Percentiles rank a stretch among this genome's conserved stretches.
Evolutionary conservation across 1,140 invertebrate genomes (phyloP).

Genomic region (Formica selysi): DNA sequence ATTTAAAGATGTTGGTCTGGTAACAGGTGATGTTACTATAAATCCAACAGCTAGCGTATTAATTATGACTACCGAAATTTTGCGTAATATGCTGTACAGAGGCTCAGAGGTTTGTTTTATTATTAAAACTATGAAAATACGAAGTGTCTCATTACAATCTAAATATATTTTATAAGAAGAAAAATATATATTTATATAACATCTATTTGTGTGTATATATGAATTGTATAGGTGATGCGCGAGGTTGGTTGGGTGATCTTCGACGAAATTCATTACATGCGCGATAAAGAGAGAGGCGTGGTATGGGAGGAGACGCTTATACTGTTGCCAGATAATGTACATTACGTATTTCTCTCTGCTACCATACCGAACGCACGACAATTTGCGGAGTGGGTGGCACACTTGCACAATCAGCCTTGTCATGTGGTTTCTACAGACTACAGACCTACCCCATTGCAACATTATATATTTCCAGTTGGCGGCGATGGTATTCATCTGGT

Average conservation of each 20-base stretch:
- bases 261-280: conserved; percentile 99
- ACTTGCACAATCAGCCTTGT: conserved; percentile 98
- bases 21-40: conserved; percentile 99
- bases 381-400: conserved; percentile 99
- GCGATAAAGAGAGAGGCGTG: conserved; percentile 99
- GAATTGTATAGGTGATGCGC: conserved; percentile 91
- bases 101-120: conserved; percentile 92
- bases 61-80: conserved; percentile 99
- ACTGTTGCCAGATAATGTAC: conserved; percentile 98
- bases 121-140: background rate
- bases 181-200: conserved; percentile 1
- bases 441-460: conserved; percentile 98
- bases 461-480: conserved; percentile 98
- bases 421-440: conserved; percentile 99
- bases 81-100: conserved; percentile 99
- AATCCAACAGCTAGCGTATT: conserved; percentile 99
- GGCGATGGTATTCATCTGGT: conserved; percentile 98
- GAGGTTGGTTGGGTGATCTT: conserved; percentile 99
- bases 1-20: conserved; percentile 98
- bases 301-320: conserved; percentile 99
- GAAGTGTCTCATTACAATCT: background rate
- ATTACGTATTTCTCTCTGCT: conserved; percentile 99
- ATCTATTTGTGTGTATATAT: background rate
- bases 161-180: background rate
- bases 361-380: conserved; percentile 99